These are phyloP conservation scores for Parasteatoda tepidariorum DNA, from an alignment of 1,140 invertebrate species.

Conservation along the genomic window DNA sequence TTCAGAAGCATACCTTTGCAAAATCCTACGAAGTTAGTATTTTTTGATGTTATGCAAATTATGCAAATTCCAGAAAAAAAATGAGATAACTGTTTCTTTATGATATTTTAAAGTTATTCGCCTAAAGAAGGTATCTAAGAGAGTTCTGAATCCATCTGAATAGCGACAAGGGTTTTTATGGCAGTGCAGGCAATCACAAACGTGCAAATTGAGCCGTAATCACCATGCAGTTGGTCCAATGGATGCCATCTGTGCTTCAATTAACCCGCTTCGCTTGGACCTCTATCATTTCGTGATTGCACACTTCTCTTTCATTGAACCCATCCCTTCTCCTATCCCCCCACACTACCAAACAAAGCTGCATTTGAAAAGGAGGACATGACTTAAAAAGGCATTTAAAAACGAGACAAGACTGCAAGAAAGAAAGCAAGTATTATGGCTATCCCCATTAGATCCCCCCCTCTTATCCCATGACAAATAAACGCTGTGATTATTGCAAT, in stretches of 20 bases:
- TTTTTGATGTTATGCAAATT: background rate
- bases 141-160: conserved; percentile 4
- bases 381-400: conserved; percentile 57
- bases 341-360: conserved; percentile 27
- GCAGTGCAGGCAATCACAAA: conserved; percentile 46
- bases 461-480: conserved; percentile 46
- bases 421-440: conserved; percentile 4
- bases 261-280: conserved; percentile 54
- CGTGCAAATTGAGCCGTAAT: conserved; percentile 61
- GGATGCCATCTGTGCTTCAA: conserved; percentile 60
- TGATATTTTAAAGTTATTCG: too few species aligned
- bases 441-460: too few species aligned
- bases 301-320: background rate
- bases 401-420: conserved; percentile 38
- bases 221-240: conserved; percentile 45
- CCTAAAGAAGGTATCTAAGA: too few species aligned
- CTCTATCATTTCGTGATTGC: conserved; percentile 58
- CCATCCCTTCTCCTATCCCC: background rate
- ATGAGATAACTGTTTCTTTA: too few species aligned
- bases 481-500: conserved; percentile 59
- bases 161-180: conserved; percentile 58
- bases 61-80: background rate
- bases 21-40: background rate
- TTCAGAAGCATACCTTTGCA: background rate
- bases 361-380: conserved; percentile 24